These are phyloP conservation scores for Conus canariensis DNA, from an alignment of 2,888 invertebrate genomes.

Conservation along the genomic window DNA sequence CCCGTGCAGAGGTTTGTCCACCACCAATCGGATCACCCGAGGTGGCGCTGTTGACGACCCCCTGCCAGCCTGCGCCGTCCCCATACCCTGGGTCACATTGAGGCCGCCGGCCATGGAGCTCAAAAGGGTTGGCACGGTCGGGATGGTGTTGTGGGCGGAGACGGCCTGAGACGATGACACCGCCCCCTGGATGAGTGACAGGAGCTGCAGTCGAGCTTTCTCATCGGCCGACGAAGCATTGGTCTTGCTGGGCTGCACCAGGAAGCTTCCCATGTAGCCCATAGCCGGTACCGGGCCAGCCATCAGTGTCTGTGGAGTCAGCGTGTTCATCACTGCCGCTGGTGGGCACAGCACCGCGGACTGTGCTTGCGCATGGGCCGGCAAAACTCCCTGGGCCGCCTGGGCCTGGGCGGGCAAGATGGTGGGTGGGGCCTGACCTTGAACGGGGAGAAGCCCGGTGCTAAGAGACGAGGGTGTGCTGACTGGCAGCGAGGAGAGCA, in stretches of 20 bases:
- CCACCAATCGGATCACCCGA: slow-evolving; percentile 34
- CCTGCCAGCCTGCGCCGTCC: not conserved
- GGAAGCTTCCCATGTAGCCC: slow-evolving; percentile 45
- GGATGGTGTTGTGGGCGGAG: slow-evolving; percentile 1
- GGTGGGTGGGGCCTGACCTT: not conserved
- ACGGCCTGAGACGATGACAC: not conserved
- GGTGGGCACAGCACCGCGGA: slow-evolving; percentile 26
- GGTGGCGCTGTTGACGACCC: not conserved
- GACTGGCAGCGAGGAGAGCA: not conserved
- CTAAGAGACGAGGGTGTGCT: not conserved
- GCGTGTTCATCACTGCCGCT: not conserved
- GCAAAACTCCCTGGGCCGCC: not conserved
- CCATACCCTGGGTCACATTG: not conserved
- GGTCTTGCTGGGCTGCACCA: slow-evolving; percentile 20
- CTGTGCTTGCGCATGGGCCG: not conserved
- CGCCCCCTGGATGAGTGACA: slow-evolving; percentile 29
- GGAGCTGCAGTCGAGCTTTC: slow-evolving; percentile 31
- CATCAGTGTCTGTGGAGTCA: slow-evolving; percentile 3
- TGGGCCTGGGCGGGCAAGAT: not conserved
- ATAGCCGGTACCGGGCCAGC: not conserved
- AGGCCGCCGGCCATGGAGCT: not conserved
- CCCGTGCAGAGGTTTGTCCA: not conserved
- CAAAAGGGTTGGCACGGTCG: not conserved
- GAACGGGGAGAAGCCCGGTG: not conserved
- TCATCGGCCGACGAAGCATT: not conserved